Conservation (phyloP, 2,113 vertebrate species). For the Podarcis cretensis region DNA sequence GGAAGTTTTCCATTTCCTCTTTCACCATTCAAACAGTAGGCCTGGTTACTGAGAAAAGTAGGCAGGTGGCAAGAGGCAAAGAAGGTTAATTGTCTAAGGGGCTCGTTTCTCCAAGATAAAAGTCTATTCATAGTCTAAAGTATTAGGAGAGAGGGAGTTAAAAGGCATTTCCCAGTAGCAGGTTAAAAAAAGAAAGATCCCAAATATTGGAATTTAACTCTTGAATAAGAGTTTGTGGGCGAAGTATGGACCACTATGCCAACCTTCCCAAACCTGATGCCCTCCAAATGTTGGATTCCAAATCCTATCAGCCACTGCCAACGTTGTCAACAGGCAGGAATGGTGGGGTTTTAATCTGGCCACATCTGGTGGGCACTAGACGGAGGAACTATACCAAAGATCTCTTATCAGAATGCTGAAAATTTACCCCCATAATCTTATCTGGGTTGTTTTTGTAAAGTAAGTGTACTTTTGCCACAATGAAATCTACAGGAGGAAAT, state of each 20-base stretch:
- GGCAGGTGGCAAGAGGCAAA: constrained; percentile 65
- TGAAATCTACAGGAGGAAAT: background rate
- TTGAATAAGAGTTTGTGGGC: rapidly evolving
- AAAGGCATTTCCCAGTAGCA: background rate
- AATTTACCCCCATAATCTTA: background rate
- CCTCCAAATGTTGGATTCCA: background rate
- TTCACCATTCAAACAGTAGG: constrained; percentile 62
- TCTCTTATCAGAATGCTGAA: background rate
- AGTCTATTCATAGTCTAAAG: constrained; percentile 53
- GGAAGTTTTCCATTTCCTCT: constrained; percentile 19
- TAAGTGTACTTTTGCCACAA: background rate
- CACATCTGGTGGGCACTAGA: too few relatives aligned
- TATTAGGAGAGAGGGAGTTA: background rate
- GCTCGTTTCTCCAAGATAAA: constrained; percentile 24
- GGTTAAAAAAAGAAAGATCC: too few relatives aligned
- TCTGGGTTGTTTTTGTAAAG: background rate
- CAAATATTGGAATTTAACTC: background rate
- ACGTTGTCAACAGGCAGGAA: too few relatives aligned
- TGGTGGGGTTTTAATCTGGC: too few relatives aligned
- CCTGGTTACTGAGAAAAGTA: constrained; percentile 59
- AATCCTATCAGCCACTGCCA: background rate
- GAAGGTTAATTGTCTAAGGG: constrained; percentile 57
- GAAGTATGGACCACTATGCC: background rate
- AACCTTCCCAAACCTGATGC: background rate
- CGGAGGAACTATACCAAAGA: background rate